A percentile compares a stretch with the other conserved stretches of the same genome.
phyloP scores from a whole-genome alignment of 1,140 invertebrate genomes.

The Brachionus manjavacas region DNA sequence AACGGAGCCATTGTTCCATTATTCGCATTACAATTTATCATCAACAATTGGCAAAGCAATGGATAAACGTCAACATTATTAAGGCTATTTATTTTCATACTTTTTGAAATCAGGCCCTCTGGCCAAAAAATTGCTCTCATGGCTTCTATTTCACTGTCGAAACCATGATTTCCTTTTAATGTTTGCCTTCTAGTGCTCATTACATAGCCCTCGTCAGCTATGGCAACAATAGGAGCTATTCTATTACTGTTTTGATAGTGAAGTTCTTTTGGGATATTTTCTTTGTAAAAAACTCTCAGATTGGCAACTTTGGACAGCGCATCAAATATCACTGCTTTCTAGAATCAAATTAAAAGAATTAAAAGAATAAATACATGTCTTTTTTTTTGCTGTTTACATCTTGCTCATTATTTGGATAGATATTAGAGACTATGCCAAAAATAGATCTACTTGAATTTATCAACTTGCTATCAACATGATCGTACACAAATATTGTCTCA shows the following conservation, averaged over 20 bases:
- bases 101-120: slow-evolving; percentile 28
- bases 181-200: not conserved
- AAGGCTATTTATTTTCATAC: not conserved
- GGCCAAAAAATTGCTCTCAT: slow-evolving; percentile 52
- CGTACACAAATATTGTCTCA: slow-evolving; percentile 12
- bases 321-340: slow-evolving; percentile 60
- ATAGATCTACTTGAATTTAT: slow-evolving; percentile 1
- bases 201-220: slow-evolving; percentile 33
- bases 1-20: slow-evolving; percentile 24
- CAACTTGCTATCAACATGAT: not conserved
- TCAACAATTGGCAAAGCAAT: not conserved
- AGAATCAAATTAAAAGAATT: slow-evolving; percentile 50
- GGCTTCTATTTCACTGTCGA: slow-evolving; percentile 61
- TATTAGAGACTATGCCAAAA: slow-evolving; percentile 25
- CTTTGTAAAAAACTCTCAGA: slow-evolving; percentile 62
- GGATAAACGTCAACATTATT: slow-evolving; percentile 41
- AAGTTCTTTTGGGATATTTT: slow-evolving; percentile 61
- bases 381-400: not conserved
- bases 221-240: slow-evolving; percentile 37
- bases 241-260: slow-evolving; percentile 53
- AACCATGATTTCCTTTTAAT: slow-evolving; percentile 56
- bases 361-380: not conserved
- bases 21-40: slow-evolving; percentile 7
- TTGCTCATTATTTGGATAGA: not conserved
- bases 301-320: slow-evolving; percentile 56